A percentile compares a stretch with the other conserved stretches of the same genome.
phyloP scores from a whole-genome alignment of 2,113 vertebrate species.

The Oxyruncus cristatus region DNA sequence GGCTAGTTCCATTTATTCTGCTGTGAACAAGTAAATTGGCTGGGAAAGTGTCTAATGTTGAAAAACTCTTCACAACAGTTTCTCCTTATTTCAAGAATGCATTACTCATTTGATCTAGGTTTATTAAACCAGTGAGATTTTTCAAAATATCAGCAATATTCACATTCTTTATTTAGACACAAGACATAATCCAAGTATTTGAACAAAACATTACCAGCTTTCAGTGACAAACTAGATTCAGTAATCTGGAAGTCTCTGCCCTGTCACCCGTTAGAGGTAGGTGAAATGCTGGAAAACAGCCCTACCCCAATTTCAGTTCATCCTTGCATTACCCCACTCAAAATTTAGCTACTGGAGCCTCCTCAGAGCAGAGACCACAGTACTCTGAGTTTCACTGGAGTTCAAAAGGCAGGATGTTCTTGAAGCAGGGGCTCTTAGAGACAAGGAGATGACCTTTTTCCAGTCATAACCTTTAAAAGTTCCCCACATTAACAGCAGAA shows the following conservation, averaged over 20 bases:
- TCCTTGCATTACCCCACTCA: not conserved
- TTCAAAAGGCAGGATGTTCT: not conserved
- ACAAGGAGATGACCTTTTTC: not conserved
- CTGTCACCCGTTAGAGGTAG: not conserved
- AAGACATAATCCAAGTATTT: not conserved
- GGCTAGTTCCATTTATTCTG: slow-evolving; percentile 15
- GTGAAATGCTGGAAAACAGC: not conserved
- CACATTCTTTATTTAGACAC: not conserved
- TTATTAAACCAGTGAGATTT: slow-evolving; percentile 35
- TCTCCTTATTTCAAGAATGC: slow-evolving; percentile 34
- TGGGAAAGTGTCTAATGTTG: slow-evolving; percentile 38
- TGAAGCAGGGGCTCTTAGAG: not conserved
- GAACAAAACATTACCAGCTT: not conserved
- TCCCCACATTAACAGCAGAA: not conserved
- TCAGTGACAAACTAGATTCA: not conserved
- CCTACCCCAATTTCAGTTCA: not conserved
- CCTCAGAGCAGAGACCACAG: not conserved
- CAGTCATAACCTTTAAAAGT: not conserved
- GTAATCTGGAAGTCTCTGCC: not conserved
- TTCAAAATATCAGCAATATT: not conserved
- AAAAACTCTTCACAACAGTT: slow-evolving; percentile 50
- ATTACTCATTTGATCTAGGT: slow-evolving; percentile 50
- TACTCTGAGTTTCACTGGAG: not conserved
- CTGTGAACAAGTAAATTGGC: slow-evolving; percentile 46
- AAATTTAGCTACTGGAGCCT: not conserved